phyloP scores from a whole-genome alignment of 2,113 vertebrate species.

The Pteruthius melanotis region DNA sequence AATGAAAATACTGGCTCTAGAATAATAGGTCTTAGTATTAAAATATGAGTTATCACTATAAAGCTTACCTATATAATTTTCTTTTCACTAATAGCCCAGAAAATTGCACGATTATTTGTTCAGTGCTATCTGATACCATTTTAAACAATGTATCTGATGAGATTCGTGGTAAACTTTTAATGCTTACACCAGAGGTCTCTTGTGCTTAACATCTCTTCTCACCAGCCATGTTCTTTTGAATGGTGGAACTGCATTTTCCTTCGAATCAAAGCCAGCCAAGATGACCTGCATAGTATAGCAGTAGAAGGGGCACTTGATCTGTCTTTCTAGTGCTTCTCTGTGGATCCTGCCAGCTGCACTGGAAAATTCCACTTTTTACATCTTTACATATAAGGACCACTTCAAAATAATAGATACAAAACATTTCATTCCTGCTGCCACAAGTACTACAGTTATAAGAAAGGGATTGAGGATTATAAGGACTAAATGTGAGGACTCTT shows the following conservation, averaged over 20 bases:
- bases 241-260: background rate
- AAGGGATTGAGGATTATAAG: background rate
- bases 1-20: background rate
- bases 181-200: background rate
- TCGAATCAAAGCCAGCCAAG: background rate
- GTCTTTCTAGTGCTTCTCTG: background rate
- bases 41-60: background rate
- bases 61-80: background rate
- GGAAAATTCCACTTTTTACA: background rate
- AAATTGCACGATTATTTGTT: background rate
- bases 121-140: background rate
- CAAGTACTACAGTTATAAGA: background rate
- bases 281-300: background rate
- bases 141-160: background rate
- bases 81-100: background rate
- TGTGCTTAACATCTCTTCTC: background rate
- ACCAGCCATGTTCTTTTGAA: background rate
- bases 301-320: background rate
- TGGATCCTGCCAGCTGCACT: background rate
- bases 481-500: background rate
- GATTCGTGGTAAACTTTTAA: background rate
- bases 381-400: background rate
- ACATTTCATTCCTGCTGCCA: background rate
- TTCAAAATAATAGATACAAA: conserved; percentile 7
- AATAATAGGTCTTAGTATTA: background rate